phyloP scores from a whole-genome alignment of 1,140 invertebrate species.

The Cherax quadricarinatus region DNA sequence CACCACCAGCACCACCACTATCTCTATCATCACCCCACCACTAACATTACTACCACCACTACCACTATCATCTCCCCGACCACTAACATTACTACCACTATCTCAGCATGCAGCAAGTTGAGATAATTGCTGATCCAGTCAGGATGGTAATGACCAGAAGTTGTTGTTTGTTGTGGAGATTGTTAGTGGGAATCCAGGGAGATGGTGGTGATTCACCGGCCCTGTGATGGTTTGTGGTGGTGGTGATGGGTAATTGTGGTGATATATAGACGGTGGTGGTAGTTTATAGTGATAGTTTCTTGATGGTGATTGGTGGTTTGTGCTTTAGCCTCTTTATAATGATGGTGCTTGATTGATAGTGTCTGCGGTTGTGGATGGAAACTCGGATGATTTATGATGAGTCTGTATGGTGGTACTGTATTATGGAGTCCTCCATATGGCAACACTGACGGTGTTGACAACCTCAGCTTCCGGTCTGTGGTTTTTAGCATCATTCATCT shows the following conservation, averaged over 20 bases:
- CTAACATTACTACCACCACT: background rate
- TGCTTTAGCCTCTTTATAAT: too few relatives aligned
- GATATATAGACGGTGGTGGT: background rate
- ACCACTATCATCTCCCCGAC: background rate
- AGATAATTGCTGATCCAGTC: too few relatives aligned
- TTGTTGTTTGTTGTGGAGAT: background rate
- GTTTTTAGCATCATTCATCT: background rate
- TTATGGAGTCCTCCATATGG: background rate
- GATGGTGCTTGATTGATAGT: too few relatives aligned
- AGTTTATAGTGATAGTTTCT: too few relatives aligned
- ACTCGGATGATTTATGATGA: too few relatives aligned
- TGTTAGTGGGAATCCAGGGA: background rate
- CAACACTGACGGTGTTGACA: slow-evolving; percentile 1
- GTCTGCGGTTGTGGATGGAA: too few relatives aligned
- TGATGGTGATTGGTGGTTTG: too few relatives aligned
- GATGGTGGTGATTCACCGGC: too few relatives aligned
- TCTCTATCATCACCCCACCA: background rate
- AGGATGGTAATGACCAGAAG: background rate
- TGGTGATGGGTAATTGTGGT: background rate
- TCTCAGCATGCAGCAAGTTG: background rate
- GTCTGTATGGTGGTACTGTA: too few relatives aligned
- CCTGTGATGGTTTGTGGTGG: background rate
- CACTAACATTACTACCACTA: background rate
- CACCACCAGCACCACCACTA: background rate
- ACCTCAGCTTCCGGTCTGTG: background rate